These are phyloP conservation scores for Tipula vernalis DNA, from an alignment of 2,888 invertebrate genomes.

Conservation along the genomic window DNA sequence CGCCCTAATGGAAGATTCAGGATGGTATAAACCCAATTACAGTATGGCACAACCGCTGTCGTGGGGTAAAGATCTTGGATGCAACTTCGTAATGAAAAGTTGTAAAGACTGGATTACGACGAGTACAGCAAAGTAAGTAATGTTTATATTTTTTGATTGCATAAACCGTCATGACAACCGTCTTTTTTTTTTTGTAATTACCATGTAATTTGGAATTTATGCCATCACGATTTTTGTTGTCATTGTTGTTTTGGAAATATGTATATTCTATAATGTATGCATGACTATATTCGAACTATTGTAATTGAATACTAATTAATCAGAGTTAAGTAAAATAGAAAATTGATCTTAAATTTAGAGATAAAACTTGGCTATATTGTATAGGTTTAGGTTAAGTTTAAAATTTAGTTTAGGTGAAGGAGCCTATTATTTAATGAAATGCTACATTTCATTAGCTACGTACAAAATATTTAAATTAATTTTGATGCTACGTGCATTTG, in stretches of 20 bases:
- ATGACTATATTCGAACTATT: neutral
- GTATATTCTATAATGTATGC: neutral
- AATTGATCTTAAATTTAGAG: neutral
- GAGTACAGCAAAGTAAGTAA: slow-evolving; percentile 50
- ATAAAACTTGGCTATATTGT: neutral
- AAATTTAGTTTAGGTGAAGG: neutral
- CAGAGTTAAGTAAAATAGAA: neutral
- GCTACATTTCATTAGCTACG: neutral
- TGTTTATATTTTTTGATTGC: neutral
- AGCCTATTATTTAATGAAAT: neutral
- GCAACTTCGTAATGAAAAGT: slow-evolving; percentile 84
- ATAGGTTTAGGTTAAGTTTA: neutral
- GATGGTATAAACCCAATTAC: slow-evolving; percentile 92
- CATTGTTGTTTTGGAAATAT: neutral
- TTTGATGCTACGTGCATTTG: neutral
- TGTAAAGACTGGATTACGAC: slow-evolving; percentile 93
- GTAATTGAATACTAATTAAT: neutral
- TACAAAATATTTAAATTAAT: neutral
- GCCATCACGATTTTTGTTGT: neutral
- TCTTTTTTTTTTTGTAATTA: neutral
- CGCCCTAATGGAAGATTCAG: slow-evolving; percentile 96
- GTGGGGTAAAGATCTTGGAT: slow-evolving; percentile 88
- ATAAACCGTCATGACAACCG: neutral
- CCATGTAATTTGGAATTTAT: neutral
- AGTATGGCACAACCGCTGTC: slow-evolving; percentile 70